Percentiles rank a stretch among this genome's conserved stretches.
These are phyloP conservation scores for Agrochola lota DNA, from an alignment of 2,888 invertebrate genomes.

Conservation along the genomic window DNA sequence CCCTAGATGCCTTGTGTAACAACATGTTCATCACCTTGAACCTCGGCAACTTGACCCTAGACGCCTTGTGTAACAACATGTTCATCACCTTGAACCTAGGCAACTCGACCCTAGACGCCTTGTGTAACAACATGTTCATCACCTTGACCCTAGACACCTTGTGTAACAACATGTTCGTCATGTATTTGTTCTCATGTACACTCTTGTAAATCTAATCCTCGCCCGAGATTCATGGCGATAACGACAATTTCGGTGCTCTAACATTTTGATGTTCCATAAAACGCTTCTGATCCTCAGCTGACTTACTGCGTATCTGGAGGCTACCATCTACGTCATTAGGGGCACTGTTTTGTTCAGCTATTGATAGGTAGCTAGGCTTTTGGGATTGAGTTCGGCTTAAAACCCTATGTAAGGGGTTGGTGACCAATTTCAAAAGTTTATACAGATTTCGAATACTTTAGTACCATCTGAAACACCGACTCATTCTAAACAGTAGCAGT, in stretches of 20 bases:
- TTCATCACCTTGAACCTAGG: neutral
- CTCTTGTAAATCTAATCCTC: slow-evolving; percentile 10
- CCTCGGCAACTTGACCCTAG: slow-evolving; percentile 1
- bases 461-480: neutral
- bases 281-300: neutral
- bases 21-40: neutral
- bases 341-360: neutral
- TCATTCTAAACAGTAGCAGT: neutral
- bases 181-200: slow-evolving; percentile 11
- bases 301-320: slow-evolving; percentile 5
- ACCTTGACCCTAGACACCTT: slow-evolving; percentile 1
- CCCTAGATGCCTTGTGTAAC: neutral
- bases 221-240: slow-evolving; percentile 7
- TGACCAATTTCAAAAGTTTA: neutral
- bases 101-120: slow-evolving; percentile 1
- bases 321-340: neutral
- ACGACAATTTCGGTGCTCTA: neutral
- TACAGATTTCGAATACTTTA: neutral
- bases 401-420: neutral
- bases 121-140: slow-evolving; percentile 1
- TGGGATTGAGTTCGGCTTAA: neutral
- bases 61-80: neutral
- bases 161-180: slow-evolving; percentile 1
- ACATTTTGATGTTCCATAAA: neutral
- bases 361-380: neutral